Evolutionary conservation across 2,888 invertebrate species (phyloP), one percentile per base, ranked within the genome.

Genomic region (Synanthedon vespiformis): DNA sequence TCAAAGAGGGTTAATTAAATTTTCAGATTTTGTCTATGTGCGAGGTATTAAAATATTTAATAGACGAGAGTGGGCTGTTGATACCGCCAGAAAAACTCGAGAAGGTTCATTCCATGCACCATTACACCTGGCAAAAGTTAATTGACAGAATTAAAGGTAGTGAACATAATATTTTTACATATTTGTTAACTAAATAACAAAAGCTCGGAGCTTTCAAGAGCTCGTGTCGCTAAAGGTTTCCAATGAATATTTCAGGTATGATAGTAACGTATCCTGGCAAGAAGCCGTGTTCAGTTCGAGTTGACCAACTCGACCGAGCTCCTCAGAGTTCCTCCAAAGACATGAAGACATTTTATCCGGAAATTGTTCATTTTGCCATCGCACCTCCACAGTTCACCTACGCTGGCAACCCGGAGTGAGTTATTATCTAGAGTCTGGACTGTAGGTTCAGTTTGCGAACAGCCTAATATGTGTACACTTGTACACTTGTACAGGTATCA

Each of bases 361-460:
- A 95, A 63, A 96, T 99, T 54, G 96, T 98, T 6, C 98, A 99
- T 78, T 98, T 98, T 79, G 98, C 98, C 1, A 95, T 98, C 53
- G 88, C 98, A 13, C 98, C 98, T 0, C 96, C 97, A 0, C 98
- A 98, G 69, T 87, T 98, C 1, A 97, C 97, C 72, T 98, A 98
- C 70, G 97, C 97, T 14, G 98, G 98, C 4, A 98, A 98, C 80
- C 96, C 97, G 3, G 95, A 95, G 91, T 93, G 76, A 88, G 89
- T 80, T 18, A 13, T 11, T 16, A 41, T 44, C 40, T 22, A n/a
- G n/a, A n/a, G n/a, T n/a, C n/a, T n/a, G n/a, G n/a, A n/a, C n/a
- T n/a, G n/a, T n/a, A n/a, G n/a, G n/a, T n/a, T n/a, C n/a, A n/a
- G n/a, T n/a, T n/a, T n/a, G n/a, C n/a, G n/a, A n/a, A n/a, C n/a